Evolutionary conservation across 2,113 vertebrate species (phyloP).

Genomic region (Lota lota): DNA sequence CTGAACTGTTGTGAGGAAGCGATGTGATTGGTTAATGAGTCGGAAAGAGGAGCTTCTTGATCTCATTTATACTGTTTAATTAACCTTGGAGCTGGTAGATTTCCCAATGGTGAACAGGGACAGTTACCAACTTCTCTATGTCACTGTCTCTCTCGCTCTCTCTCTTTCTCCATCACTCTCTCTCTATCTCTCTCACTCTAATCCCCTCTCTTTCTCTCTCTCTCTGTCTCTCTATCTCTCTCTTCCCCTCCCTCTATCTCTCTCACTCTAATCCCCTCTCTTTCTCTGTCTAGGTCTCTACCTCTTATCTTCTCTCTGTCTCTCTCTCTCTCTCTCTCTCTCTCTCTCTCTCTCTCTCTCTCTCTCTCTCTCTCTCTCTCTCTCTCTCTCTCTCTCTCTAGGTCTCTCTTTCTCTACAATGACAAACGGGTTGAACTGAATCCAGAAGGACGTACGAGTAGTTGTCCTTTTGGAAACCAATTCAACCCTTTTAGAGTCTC

Average conservation of each 20-base stretch:
- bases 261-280: neutral
- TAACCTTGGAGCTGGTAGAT: conserved; percentile 73
- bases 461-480: conserved; percentile 11
- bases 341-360: conserved; percentile 28
- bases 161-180: conserved; percentile 24
- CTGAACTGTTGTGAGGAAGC: conserved; percentile 65
- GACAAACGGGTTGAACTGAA: conserved; percentile 54
- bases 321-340: conserved; percentile 29
- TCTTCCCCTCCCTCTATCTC: conserved; percentile 11
- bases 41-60: conserved; percentile 73
- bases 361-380: conserved; percentile 21
- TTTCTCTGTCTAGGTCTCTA: too few relatives aligned
- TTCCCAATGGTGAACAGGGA: conserved; percentile 61
- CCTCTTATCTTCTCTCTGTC: conserved; percentile 5
- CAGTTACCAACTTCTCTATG: conserved; percentile 53
- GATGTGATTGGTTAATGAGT: conserved; percentile 75
- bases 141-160: conserved; percentile 38
- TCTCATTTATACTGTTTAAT: conserved; percentile 75
- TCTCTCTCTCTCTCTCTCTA: neutral
- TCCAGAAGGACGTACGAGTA: neutral
- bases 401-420: conserved; percentile 27
- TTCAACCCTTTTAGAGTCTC: conserved; percentile 38
- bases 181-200: neutral
- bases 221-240: conserved; percentile 31
- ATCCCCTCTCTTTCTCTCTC: conserved; percentile 24